Base-by-base conservation (phyloP, 2,113 vertebrate genomes). In the Lepus europaeus region DNA sequence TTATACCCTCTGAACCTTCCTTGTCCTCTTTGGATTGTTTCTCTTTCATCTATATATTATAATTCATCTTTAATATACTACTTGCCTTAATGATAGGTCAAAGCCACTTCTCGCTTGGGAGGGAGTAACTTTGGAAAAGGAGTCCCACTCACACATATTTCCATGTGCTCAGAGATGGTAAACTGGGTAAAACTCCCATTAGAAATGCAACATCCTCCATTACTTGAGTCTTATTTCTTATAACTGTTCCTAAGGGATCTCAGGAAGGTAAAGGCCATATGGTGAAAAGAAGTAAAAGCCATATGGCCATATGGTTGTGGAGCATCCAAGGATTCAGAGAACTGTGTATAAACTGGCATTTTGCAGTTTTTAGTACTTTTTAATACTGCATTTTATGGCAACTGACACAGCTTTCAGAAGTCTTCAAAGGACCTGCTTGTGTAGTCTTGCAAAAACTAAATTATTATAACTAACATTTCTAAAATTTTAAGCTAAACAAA, bases 401-500 rank as follows among this genome's bases (percentile, higher is more conserved):
- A 89, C 0, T 93, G 36, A 90, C 36, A 95, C 1, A 79, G 56
- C 7, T 84, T 80, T 92, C 20, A 85, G 72, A 89, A 87, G 51
- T 79, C 29, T 73, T 90, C 33, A 84, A 72, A 51, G 74, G 45
- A 88, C 72, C 72, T 95, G 10, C 31, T 77, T 76, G 39, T 9
- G 39, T 39, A 90, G 76, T 22, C 22, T 77, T 92, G 68, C 16
- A 53, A 90, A 94, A 85, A 33, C 17, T 82, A 49, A 33, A 3
- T 74, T 64, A 87, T 70, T 87, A 90, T 70, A 86, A 80, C 20
- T 53, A 80, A 94, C 5, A 82, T 73, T 81, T 29, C 49, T 88
- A 25, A 94, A 93, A 80, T 81, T 83, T 87, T 39, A 82, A 39
- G 61, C 22, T 64, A 23, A n/a, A 77, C 74, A 93, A 96, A 92